These are phyloP conservation scores for Phalacrocorax carbo DNA, from an alignment of 2,113 vertebrate species.

Conservation along the genomic window DNA sequence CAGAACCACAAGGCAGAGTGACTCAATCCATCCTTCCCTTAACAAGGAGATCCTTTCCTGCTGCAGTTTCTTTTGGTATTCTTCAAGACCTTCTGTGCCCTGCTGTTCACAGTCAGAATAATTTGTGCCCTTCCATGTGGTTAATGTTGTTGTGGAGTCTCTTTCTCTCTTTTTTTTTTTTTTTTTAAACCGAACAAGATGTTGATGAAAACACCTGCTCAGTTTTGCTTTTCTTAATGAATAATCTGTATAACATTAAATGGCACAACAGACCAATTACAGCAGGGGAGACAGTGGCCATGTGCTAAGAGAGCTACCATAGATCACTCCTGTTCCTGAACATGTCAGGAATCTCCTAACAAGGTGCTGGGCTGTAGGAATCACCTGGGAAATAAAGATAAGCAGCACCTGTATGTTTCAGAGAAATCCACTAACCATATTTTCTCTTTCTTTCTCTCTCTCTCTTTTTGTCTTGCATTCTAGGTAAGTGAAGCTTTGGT, in stretches of 20 bases:
- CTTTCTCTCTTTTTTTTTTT: not conserved
- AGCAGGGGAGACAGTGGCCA: not conserved
- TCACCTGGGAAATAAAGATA: not conserved
- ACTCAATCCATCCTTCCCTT: not conserved
- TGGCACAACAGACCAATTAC: conserved; percentile 60
- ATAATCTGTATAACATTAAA: conserved; percentile 71
- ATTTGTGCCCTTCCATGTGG: conserved; percentile 41
- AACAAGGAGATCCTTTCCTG: not conserved
- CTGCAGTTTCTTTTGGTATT: not conserved
- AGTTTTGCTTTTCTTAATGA: conserved; percentile 67
- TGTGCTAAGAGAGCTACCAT: conserved; percentile 46
- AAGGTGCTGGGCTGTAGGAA: not conserved
- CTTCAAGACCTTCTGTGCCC: not conserved
- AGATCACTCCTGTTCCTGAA: conserved; percentile 43
- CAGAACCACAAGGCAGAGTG: not conserved
- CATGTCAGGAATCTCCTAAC: conserved; percentile 36
- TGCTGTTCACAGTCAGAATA: conserved; percentile 56
- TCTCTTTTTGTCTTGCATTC: not conserved
- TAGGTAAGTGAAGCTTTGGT: conserved; percentile 78
- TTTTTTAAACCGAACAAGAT: conserved; percentile 11
- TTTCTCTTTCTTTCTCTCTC: not conserved
- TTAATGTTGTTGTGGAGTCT: conserved; percentile 28
- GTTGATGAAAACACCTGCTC: conserved; percentile 73
- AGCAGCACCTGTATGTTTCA: conserved; percentile 15
- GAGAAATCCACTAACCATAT: not conserved